A percentile compares a stretch with the other conserved stretches of the same genome.
Evolutionary conservation across 2,797 vertebrate genomes (phyloP).

Genomic region (Notolabrus celidotus): DNA sequence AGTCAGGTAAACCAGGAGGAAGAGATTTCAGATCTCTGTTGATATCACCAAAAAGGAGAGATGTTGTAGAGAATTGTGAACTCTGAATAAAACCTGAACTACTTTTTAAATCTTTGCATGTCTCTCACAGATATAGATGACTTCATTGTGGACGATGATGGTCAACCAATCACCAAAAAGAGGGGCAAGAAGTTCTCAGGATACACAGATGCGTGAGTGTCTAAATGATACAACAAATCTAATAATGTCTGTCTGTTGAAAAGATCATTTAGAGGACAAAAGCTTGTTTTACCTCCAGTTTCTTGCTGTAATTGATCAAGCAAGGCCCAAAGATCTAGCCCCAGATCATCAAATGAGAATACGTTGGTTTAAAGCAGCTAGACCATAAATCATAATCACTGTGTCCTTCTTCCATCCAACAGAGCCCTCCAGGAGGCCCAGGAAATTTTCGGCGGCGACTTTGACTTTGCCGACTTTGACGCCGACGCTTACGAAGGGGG

Average conservation of each 20-base stretch:
- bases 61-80: not conserved
- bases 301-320: too few relatives aligned
- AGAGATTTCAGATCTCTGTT: not conserved
- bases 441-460: slow-evolving; percentile 98
- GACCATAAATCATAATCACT: not conserved
- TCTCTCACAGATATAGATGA: slow-evolving; percentile 92
- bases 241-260: fast-evolving
- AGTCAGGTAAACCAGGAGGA: slow-evolving; percentile 87
- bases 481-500: slow-evolving; percentile 93
- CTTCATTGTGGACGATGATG: slow-evolving; percentile 98
- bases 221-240: not conserved
- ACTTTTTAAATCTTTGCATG: not conserved
- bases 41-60: not conserved
- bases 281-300: too few relatives aligned
- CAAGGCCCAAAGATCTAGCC: too few relatives aligned
- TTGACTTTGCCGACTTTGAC: slow-evolving; percentile 97
- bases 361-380: not conserved
- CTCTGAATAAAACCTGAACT: not conserved
- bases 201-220: slow-evolving; percentile 97
- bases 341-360: not conserved
- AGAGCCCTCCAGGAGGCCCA: slow-evolving; percentile 98
- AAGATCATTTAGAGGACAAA: too few relatives aligned
- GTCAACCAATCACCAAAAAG: slow-evolving; percentile 98
- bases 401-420: slow-evolving; percentile 2
- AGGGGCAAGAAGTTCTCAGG: slow-evolving; percentile 96